Conservation (phyloP, 2,113 vertebrate genomes). For the Actenoides hombroni region DNA sequence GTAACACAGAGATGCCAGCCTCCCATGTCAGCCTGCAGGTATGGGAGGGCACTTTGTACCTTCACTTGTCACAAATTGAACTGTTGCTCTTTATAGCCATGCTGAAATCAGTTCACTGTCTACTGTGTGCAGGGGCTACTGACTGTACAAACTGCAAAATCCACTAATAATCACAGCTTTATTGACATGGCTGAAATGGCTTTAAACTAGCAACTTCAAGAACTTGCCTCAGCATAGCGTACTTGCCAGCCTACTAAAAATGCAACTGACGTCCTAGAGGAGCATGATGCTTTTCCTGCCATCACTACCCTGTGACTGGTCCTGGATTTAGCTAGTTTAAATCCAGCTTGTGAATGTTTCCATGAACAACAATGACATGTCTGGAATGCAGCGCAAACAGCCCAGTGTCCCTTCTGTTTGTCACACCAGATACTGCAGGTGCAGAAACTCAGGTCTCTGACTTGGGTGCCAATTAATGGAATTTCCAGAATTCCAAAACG, state of each 20-base stretch:
- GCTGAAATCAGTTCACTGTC: background rate
- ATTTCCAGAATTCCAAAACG: background rate
- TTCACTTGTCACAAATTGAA: fast-evolving
- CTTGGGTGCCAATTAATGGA: background rate
- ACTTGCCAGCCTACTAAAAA: background rate
- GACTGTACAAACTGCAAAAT: background rate
- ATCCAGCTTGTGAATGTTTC: background rate
- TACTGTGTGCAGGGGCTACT: background rate
- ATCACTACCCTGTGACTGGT: fast-evolving
- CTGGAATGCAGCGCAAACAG: background rate
- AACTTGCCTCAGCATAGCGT: background rate
- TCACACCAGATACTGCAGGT: background rate
- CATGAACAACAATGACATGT: fast-evolving
- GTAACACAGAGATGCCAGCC: background rate
- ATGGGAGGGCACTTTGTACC: fast-evolving
- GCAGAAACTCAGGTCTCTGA: background rate
- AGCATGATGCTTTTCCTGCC: background rate
- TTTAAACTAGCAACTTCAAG: background rate
- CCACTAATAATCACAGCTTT: background rate
- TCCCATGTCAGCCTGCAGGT: fast-evolving
- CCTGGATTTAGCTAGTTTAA: background rate
- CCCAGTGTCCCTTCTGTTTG: background rate
- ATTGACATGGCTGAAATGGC: background rate
- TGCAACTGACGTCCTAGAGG: background rate
- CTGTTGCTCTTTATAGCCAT: background rate